These are phyloP conservation scores for Lasioglossum albipes DNA, from an alignment of 1,140 invertebrate species.

Conservation along the genomic window DNA sequence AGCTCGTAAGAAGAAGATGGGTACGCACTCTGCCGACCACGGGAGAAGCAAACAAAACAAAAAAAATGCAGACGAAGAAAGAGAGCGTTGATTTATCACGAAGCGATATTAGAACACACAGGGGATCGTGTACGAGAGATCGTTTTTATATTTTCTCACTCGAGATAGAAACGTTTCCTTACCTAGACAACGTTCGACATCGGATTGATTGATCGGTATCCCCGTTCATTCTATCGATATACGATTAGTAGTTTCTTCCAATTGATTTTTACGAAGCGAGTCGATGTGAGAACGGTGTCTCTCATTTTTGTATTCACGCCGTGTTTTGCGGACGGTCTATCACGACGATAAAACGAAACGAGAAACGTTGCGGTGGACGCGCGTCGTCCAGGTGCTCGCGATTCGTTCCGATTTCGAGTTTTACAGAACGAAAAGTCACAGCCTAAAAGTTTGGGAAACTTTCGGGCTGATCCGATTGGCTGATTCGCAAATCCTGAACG, in stretches of 20 bases:
- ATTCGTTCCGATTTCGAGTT: slow-evolving; percentile 13
- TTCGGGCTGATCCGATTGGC: too few relatives aligned
- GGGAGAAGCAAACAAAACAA: background rate
- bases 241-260: background rate
- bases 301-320: slow-evolving; percentile 18
- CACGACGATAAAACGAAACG: too few relatives aligned
- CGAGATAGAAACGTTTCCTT: slow-evolving; percentile 11
- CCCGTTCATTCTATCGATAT: background rate
- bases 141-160: slow-evolving; percentile 56
- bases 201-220: background rate
- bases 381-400: slow-evolving; percentile 23
- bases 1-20: slow-evolving; percentile 47
- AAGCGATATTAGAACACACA: slow-evolving; percentile 1
- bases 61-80: too few relatives aligned
- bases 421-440: too few relatives aligned
- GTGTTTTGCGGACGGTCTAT: too few relatives aligned
- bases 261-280: slow-evolving; percentile 37
- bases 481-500: background rate
- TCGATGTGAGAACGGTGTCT: background rate
- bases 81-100: background rate
- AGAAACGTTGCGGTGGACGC: background rate
- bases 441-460: too few relatives aligned
- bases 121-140: background rate
- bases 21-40: slow-evolving; percentile 9
- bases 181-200: background rate